Conservation (phyloP, 2,797 vertebrate species). For the Oceanodroma leucorhoa region DNA sequence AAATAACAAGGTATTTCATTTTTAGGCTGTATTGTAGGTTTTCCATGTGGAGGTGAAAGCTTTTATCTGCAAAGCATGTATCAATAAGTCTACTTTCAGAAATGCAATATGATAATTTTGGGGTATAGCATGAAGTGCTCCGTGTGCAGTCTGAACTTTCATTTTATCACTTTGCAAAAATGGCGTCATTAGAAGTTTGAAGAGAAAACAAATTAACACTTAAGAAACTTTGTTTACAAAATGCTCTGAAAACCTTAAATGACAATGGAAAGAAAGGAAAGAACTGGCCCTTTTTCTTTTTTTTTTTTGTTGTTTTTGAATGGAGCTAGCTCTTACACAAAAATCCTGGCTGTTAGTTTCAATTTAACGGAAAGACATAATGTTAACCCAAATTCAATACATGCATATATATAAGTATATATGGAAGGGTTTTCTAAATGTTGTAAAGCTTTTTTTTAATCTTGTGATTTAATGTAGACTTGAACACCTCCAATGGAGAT, state of each 20-base stretch:
- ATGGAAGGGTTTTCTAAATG: not conserved
- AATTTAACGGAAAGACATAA: not conserved
- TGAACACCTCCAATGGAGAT: not conserved
- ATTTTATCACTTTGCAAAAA: not conserved
- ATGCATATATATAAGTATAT: not conserved
- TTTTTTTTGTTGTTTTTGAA: not conserved
- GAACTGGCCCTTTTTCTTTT: not conserved
- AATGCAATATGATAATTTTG: not conserved
- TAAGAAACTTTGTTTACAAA: not conserved
- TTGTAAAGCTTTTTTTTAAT: not conserved
- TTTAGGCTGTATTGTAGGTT: not conserved
- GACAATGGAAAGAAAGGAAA: not conserved
- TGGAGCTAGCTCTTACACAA: not conserved
- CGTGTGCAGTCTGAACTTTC: not conserved
- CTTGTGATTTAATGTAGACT: not conserved
- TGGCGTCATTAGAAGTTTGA: not conserved
- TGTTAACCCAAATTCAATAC: not conserved
- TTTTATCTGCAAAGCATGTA: slow-evolving; percentile 19
- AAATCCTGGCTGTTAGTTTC: not conserved
- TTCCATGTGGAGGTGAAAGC: not conserved
- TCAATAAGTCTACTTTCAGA: slow-evolving; percentile 24
- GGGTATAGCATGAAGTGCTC: not conserved
- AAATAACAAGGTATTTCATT: not conserved
- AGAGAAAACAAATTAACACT: not conserved
- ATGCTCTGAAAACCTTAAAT: not conserved